phyloP scores from a whole-genome alignment of 2,113 vertebrate species.

The Lipophrys pholis region DNA sequence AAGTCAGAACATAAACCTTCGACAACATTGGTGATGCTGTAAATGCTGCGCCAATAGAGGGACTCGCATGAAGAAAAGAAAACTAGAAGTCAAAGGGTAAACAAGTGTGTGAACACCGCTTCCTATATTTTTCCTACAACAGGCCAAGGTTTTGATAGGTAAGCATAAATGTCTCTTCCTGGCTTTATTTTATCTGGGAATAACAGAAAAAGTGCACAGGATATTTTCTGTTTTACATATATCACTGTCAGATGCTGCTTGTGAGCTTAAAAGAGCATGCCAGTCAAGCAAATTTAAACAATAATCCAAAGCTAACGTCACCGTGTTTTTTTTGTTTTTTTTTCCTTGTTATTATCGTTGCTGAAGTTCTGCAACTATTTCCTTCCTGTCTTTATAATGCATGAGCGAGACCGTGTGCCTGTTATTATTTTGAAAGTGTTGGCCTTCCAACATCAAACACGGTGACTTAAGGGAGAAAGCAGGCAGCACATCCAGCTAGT shows the following conservation, averaged over 20 bases:
- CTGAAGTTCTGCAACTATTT: constrained; percentile 62
- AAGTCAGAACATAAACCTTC: too few relatives aligned
- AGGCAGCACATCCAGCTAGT: constrained; percentile 61
- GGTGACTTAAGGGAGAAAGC: constrained; percentile 64
- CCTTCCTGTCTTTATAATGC: constrained; percentile 62
- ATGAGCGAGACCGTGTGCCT: constrained; percentile 45
- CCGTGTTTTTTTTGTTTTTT: constrained; percentile 1
- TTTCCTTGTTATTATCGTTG: constrained; percentile 54
- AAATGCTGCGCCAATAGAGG: too few relatives aligned
- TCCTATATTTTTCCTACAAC: too few relatives aligned
- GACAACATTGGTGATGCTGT: too few relatives aligned
- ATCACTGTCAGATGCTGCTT: not conserved
- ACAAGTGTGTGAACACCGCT: too few relatives aligned
- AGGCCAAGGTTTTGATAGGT: too few relatives aligned
- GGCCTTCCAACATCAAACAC: constrained; percentile 73
- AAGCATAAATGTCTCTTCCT: not conserved
- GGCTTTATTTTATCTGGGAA: not conserved
- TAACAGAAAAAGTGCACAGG: not conserved
- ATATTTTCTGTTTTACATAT: not conserved
- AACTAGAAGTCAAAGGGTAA: too few relatives aligned
- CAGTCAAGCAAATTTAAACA: too few relatives aligned
- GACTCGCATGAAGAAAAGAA: too few relatives aligned
- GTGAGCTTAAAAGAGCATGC: not conserved
- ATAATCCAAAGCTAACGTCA: too few relatives aligned
- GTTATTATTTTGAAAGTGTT: constrained; percentile 70